A percentile compares a stretch with the other conserved stretches of the same genome.
Conservation (phyloP, 2,113 vertebrate species). For the Bambusicola thoracicus region DNA sequence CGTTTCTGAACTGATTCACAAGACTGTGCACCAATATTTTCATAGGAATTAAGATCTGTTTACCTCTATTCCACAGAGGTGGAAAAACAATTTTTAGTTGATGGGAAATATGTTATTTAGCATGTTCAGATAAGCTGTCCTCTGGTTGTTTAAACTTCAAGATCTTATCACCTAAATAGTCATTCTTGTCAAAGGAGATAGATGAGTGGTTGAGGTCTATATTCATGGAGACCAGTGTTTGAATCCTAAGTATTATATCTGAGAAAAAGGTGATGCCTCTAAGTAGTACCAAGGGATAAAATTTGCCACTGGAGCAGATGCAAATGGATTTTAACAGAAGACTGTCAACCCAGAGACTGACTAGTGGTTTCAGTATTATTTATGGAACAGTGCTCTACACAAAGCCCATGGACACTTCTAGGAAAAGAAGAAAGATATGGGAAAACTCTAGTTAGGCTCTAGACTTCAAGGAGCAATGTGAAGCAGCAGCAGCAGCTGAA, state of each 20-base stretch:
- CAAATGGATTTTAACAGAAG: neutral
- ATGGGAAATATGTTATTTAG: constrained; percentile 34
- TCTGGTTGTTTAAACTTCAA: constrained; percentile 22
- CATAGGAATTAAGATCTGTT: neutral
- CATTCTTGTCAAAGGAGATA: neutral
- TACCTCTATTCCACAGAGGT: neutral
- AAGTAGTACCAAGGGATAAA: neutral
- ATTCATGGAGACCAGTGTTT: neutral
- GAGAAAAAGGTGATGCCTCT: neutral
- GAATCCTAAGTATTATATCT: neutral
- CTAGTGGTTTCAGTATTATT: neutral
- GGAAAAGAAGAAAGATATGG: neutral
- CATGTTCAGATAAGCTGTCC: constrained; percentile 36
- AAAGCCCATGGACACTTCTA: neutral
- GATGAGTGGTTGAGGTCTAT: neutral
- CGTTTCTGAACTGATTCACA: neutral
- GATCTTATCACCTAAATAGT: constrained; percentile 45
- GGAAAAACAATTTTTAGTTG: constrained; percentile 11
- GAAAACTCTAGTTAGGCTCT: neutral
- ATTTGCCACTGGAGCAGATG: neutral
- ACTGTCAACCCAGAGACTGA: neutral
- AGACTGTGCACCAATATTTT: neutral
- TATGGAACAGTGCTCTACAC: neutral
- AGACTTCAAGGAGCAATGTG: neutral
- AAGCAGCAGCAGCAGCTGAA: neutral